phyloP scores from a whole-genome alignment of 2,113 vertebrate genomes.

The Arenaria interpres region DNA sequence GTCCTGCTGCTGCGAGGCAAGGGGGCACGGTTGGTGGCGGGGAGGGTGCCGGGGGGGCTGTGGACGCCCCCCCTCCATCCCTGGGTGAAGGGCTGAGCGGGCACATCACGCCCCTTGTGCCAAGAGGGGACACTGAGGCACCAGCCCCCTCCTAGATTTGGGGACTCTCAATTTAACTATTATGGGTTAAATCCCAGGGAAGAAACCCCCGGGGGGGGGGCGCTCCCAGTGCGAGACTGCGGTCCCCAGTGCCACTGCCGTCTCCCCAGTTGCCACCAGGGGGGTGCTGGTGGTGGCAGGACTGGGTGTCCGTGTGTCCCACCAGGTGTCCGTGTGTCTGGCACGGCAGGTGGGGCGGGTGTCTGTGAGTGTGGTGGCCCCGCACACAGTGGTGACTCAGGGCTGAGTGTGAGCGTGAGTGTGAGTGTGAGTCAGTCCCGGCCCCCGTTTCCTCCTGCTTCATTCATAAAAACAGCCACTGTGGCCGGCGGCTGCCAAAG shows the following conservation, averaged over 20 bases:
- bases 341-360: neutral
- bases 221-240: fast-evolving
- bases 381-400: slow-evolving; percentile 69
- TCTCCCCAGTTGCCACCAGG: neutral
- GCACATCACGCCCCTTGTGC: fast-evolving
- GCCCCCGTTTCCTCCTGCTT: slow-evolving; percentile 73
- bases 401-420: slow-evolving; percentile 69
- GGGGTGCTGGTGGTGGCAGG: neutral
- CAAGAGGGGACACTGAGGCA: neutral
- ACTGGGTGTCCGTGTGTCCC: neutral
- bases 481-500: neutral
- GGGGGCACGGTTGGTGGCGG: neutral
- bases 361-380: neutral
- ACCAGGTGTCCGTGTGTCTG: neutral
- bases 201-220: too few relatives aligned
- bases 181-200: neutral
- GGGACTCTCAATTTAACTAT: neutral
- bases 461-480: slow-evolving; percentile 84
- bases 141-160: neutral
- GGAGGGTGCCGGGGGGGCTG: neutral
- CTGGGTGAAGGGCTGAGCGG: fast-evolving
- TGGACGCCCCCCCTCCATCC: neutral
- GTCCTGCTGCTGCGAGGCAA: slow-evolving; percentile 82
- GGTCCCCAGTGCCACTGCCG: fast-evolving
- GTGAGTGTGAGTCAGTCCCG: slow-evolving; percentile 77